These are phyloP conservation scores for Casuarius casuarius DNA, from an alignment of 2,113 vertebrate genomes.

Conservation along the genomic window DNA sequence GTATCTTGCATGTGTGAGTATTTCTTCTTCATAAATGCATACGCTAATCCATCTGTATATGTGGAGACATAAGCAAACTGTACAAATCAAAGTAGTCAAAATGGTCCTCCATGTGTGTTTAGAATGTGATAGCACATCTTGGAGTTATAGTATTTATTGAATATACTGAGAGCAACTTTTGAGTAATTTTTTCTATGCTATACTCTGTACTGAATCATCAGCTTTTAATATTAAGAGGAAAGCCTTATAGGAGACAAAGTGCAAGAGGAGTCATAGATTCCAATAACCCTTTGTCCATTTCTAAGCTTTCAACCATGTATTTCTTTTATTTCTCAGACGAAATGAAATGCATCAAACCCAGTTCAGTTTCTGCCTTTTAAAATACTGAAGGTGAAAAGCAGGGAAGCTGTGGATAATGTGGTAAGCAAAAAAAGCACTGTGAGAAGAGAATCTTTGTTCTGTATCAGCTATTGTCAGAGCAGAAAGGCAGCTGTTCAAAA, in stretches of 20 bases:
- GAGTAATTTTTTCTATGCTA: not conserved
- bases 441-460: slow-evolving; percentile 22
- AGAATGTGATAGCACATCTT: not conserved
- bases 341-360: slow-evolving; percentile 40
- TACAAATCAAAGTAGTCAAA: not conserved
- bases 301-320: slow-evolving; percentile 15
- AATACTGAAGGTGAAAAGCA: slow-evolving; percentile 10
- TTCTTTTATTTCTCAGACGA: slow-evolving; percentile 25
- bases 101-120: not conserved
- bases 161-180: not conserved
- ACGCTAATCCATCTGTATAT: not conserved
- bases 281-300: slow-evolving; percentile 26
- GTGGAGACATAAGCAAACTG: not conserved
- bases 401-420: slow-evolving; percentile 8
- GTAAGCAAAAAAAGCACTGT: not conserved
- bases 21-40: not conserved
- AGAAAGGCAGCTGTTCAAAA: not conserved
- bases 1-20: not conserved
- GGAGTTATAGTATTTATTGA: not conserved
- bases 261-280: slow-evolving; percentile 9
- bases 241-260: slow-evolving; percentile 22
- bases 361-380: slow-evolving; percentile 39
- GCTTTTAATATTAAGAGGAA: slow-evolving; percentile 31
- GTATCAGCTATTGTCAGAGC: not conserved
- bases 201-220: slow-evolving; percentile 26